These are phyloP conservation scores for Lysandra coridon DNA, from an alignment of 2,888 invertebrate genomes.

Conservation along the genomic window DNA sequence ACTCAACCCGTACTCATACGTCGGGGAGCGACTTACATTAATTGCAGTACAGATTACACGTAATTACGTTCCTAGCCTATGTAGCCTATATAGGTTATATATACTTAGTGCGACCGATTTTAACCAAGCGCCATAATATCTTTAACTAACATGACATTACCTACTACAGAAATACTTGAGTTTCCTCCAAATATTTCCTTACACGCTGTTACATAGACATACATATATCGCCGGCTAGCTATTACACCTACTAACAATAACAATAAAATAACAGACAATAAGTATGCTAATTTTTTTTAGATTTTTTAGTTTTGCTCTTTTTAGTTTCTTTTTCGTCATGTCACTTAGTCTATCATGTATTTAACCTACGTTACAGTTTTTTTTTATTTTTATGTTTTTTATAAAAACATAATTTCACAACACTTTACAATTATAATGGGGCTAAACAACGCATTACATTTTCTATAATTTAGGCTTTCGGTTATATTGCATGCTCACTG, in stretches of 20 bases:
- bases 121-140: slow-evolving; percentile 1
- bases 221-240: background rate
- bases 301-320: background rate
- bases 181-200: background rate
- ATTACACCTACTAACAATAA: slow-evolving; percentile 4
- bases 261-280: slow-evolving; percentile 18
- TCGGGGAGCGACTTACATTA: slow-evolving; percentile 5
- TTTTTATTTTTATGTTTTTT: slow-evolving; percentile 10
- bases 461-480: slow-evolving; percentile 27
- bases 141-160: slow-evolving; percentile 6
- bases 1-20: background rate
- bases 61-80: background rate
- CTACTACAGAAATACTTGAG: background rate
- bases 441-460: slow-evolving; percentile 12
- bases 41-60: background rate
- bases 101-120: slow-evolving; percentile 18
- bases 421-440: slow-evolving; percentile 18
- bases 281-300: background rate
- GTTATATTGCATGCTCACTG: slow-evolving; percentile 15
- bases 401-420: slow-evolving; percentile 10
- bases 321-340: background rate
- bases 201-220: background rate
- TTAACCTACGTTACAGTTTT: slow-evolving; percentile 18
- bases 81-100: background rate
- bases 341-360: slow-evolving; percentile 20